Conservation (phyloP, 2,113 vertebrate genomes). For the Podiceps cristatus region DNA sequence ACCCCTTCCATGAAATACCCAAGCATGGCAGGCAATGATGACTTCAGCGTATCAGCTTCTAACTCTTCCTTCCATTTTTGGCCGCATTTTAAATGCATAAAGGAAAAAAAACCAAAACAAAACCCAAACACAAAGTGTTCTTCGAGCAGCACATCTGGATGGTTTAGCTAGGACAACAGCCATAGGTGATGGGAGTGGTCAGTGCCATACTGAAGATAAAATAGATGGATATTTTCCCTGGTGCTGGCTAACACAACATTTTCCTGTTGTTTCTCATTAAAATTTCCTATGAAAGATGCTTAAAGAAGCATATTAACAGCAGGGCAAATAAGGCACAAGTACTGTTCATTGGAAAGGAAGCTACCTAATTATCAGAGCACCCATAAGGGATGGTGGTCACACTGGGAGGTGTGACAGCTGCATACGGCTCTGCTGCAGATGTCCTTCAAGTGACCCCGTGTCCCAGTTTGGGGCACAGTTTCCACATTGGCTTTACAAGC, state of each 20-base stretch:
- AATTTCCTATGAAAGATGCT: neutral
- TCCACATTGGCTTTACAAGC: neutral
- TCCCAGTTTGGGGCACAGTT: neutral
- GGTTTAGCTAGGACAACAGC: neutral
- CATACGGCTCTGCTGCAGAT: neutral
- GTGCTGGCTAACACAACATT: neutral
- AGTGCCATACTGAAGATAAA: neutral
- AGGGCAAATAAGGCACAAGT: neutral
- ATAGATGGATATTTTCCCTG: neutral
- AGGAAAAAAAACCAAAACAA: neutral
- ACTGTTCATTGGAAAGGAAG: neutral
- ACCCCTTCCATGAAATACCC: neutral
- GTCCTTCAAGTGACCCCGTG: fast-evolving
- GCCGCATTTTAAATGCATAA: neutral
- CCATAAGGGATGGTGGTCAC: fast-evolving
- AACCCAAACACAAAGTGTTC: neutral
- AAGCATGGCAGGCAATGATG: neutral
- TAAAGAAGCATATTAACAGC: neutral
- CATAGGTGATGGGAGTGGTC: neutral
- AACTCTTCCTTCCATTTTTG: neutral
- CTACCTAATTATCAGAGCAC: fast-evolving
- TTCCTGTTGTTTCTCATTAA: neutral
- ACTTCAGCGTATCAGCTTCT: neutral
- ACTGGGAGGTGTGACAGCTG: neutral
- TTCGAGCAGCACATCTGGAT: neutral